Base-by-base conservation (phyloP, 2,797 vertebrate species). In the Galago senegalensis region DNA sequence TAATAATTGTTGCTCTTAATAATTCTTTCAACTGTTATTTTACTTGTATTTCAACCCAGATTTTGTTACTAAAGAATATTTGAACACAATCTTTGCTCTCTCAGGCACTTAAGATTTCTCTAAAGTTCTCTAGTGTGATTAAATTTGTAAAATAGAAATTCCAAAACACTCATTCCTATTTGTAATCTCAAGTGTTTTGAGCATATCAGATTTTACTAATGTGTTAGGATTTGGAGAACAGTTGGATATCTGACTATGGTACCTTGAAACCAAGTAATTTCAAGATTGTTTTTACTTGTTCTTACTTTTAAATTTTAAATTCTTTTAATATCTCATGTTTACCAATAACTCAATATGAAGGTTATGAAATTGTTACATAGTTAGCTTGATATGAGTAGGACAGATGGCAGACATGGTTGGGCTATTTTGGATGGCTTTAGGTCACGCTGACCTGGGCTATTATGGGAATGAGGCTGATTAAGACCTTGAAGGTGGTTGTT, bases 111-210 rank as follows among this genome's bases (percentile, higher is more conserved):
- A 3, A 80, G 37, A 72, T 77, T 76, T 82, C 3, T 73, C 37
- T 63, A 61, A n/a, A 84, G 16, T 72, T 90, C 87, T 27, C 23
- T 76, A 46, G 49, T 70, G 25, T 87, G n/a, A 46, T 75, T 63
- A 46, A 72, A 72, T 87, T 58, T 93, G 21, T 87, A 92, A 97
- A 92, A 61, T 60, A 94, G 0, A 89, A 95, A 92, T 67, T 94
- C 1, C 86, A 7, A 40, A 56, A 77, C 13, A 53, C 1, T 67
- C 34, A 75, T 83, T 58, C 23, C 37, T 89, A 79, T 80, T 61
- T 80, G 8, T 88, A 92, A 80, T 80, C 12, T 87, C 29, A 79
- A 91, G 87, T 65, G 8, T 7, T 87, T 83, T 79, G 7, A 13
- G 2, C 84, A 23, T 84, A 77, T 27, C 9, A 67, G 14, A 27